A percentile compares a stretch with the other conserved stretches of the same genome.
phyloP scores from a whole-genome alignment of 2,113 vertebrate genomes.

The Tyrannus savana region DNA sequence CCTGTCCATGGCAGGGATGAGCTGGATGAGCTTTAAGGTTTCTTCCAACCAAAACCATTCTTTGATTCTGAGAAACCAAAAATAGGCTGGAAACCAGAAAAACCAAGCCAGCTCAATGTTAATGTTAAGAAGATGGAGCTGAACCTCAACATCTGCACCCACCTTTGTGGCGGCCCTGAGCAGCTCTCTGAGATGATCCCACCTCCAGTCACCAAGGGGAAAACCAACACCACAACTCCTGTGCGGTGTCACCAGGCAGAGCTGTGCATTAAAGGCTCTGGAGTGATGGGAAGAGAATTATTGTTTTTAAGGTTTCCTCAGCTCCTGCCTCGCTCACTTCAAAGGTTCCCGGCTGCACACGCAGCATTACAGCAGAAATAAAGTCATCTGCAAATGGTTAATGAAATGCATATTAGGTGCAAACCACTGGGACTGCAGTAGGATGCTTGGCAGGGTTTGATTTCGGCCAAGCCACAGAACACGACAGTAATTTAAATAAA shows the following conservation, averaged over 20 bases:
- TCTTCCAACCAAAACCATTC: not conserved
- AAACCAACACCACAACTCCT: rapidly evolving
- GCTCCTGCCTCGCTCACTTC: not conserved
- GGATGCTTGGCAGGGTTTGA: not conserved
- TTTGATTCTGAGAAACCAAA: not conserved
- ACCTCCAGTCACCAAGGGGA: not conserved
- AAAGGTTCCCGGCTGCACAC: not conserved
- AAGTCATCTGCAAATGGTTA: not conserved
- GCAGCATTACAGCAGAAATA: not conserved
- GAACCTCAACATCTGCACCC: not conserved
- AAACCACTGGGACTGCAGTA: not conserved
- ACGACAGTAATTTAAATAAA: not conserved
- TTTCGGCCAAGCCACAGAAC: not conserved
- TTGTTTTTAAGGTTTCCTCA: not conserved
- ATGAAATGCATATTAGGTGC: not conserved
- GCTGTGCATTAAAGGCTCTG: rapidly evolving
- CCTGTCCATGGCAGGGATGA: not conserved
- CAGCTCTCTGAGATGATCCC: not conserved
- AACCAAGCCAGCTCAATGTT: not conserved
- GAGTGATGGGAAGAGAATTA: rapidly evolving
- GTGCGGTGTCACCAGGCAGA: not conserved
- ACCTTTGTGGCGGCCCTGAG: not conserved
- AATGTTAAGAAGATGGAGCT: not conserved
- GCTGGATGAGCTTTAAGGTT: not conserved
- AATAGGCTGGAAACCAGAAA: not conserved